A percentile compares a stretch with the other conserved stretches of the same genome.
phyloP scores from a whole-genome alignment of 53 echinoderm and acorn worm genomes.

The Astropecten irregularis region DNA sequence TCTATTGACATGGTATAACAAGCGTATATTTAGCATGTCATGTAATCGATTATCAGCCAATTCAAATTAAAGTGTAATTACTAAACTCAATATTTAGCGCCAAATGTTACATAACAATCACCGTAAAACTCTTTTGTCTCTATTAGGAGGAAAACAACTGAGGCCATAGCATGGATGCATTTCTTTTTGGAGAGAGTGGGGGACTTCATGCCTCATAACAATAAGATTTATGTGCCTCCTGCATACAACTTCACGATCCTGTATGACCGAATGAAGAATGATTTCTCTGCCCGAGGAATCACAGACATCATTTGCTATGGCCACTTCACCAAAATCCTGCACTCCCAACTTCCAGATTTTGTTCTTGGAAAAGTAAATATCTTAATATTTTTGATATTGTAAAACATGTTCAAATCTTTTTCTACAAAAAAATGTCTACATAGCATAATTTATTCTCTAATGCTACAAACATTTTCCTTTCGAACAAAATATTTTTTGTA shows the following conservation, averaged over 20 bases:
- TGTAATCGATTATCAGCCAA: too few relatives aligned
- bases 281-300: neutral
- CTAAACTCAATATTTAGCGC: too few relatives aligned
- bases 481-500: too few relatives aligned
- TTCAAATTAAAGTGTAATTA: too few relatives aligned
- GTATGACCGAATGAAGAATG: slow-evolving; percentile 27
- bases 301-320: slow-evolving; percentile 1
- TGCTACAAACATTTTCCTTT: too few relatives aligned
- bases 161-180: slow-evolving; percentile 28
- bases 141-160: slow-evolving; percentile 21
- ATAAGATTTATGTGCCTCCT: slow-evolving; percentile 34
- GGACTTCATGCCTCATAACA: slow-evolving; percentile 55
- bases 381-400: neutral
- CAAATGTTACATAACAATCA: too few relatives aligned
- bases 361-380: slow-evolving; percentile 10
- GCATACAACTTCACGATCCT: slow-evolving; percentile 9
- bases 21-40: too few relatives aligned
- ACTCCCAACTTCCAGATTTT: slow-evolving; percentile 10
- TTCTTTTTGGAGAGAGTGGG: slow-evolving; percentile 17
- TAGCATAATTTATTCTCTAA: neutral
- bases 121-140: too few relatives aligned
- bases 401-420: neutral
- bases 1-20: too few relatives aligned
- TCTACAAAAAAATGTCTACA: neutral
- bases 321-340: neutral